Base-by-base conservation (phyloP, 2,888 invertebrate species). In the Stramonita haemastoma region DNA sequence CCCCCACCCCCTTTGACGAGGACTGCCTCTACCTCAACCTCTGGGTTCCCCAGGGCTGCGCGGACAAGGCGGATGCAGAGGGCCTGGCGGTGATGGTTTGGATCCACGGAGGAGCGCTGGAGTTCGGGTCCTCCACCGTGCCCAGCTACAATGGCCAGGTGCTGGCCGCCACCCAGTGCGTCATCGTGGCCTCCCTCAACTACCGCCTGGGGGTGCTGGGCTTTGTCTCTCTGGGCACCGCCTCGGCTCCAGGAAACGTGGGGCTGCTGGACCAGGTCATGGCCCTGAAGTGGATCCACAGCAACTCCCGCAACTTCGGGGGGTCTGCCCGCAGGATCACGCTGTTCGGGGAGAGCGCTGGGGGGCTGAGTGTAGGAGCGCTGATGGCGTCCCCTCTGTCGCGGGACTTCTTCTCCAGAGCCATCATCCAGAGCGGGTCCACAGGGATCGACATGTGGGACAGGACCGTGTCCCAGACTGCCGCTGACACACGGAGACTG, bases 21-120 rank as follows among this genome's bases (percentile, higher is more conserved):
- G 99, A 99, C 96, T 99, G 99, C 95, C 97, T 99, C 15, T 99
- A 98, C 96, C 96, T 99, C 94, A 99, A 99, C 96, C 97, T 99
- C 91, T 99, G 99, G 98, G 98, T 98, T 66, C 99, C 99, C 4
- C 84, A 81, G 81, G 90, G 87, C n/a, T 88, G 56, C 60, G 90
- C 84, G 19, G 86, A 89, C 0, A 8, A 83, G 15, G 60, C 86
- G 0, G 79, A 32, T 0, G 73, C 86, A 15, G 56, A 83, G 32
- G 57, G 84, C 1, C 91, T 93, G 93, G 98, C 98, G 89, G 97
- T 98, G 94, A 96, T 98, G 92, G 97, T 99, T 86, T 99, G 99
- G 98, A 98, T 98, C 94, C 98, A 98, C 96, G 98, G 99, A 0
- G 99, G 99, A 13, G 98, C 98, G 36, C 99, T 98, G 96, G 98